Evolutionary conservation across 2,113 vertebrate species (phyloP), one percentile per base, ranked within the genome.

Genomic region (Vulpes lagopus): DNA sequence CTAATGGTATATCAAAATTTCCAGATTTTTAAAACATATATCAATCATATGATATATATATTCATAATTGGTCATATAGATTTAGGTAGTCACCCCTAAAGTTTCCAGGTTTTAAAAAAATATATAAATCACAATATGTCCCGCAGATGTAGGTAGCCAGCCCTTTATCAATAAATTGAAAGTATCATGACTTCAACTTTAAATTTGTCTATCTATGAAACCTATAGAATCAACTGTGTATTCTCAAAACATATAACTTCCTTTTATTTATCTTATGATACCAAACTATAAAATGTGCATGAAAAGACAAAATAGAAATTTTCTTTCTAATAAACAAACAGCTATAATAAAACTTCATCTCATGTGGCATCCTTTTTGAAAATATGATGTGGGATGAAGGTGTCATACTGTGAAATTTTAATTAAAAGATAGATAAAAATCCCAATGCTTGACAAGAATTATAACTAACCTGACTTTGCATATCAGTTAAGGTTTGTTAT

Each of bases 361-460:
- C 49, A 74, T 35, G 30, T 73, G n/a, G 9, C n/a, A 81, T 94
- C n/a, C 5, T 95, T 92, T 89, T 89, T 86, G 43, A 35, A 96
- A 95, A 84, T 65, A 87, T 3, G 1, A 86, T 86, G 30, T 71
- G 2, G 22, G 30, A 88, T 65, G 17, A 97, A 92, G 53, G 35
- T 96, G 65, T 89, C 80, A 85, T 32, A 88, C 49, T 92, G 64
- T 95, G 84, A 95, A 95, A 95, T 79, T 96, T 96, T 94, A 92
- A 97, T 96, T 96, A 93, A 87, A 96, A 32, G 35, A 57, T 5
- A 82, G 69, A 88, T 81, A 92, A 97, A 94, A 94, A 83, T 95
- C 55, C 38, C 64, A 97, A 15, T 62, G 73, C 30, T 92, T 51
- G 69, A 38, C 30, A 91, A 86, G 23, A 94, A 83, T 92, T 81